These are phyloP conservation scores for Drosophila serrata DNA, from an alignment of 1,140 invertebrate species.

Conservation along the genomic window DNA sequence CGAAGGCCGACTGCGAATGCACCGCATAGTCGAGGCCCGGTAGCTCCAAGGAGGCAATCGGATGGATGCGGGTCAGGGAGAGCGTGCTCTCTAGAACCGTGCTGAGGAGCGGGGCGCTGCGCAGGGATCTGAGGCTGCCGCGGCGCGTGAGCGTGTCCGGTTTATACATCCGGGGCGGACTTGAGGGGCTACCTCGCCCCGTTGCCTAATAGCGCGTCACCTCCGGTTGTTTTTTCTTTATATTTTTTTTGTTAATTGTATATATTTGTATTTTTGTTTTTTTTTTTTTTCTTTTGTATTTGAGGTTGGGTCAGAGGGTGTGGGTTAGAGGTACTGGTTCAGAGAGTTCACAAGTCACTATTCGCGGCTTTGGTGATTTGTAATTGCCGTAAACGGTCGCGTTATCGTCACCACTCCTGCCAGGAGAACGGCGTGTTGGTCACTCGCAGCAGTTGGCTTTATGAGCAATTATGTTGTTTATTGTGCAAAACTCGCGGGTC, in stretches of 20 bases:
- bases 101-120: conserved; percentile 82
- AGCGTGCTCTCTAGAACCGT: conserved; percentile 83
- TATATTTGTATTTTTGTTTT: neutral
- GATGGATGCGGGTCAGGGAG: conserved; percentile 84
- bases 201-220: conserved; percentile 25
- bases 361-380: conserved; percentile 5
- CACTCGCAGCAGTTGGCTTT: conserved; percentile 34
- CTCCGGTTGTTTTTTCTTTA: neutral
- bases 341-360: conserved; percentile 1
- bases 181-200: neutral
- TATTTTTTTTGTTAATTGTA: neutral
- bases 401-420: conserved; percentile 11
- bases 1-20: conserved; percentile 75
- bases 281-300: neutral
- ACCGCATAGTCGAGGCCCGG: conserved; percentile 83
- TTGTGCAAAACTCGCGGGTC: conserved; percentile 72
- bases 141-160: conserved; percentile 79
- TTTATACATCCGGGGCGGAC: conserved; percentile 76
- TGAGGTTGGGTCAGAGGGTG: neutral
- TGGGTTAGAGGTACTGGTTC: neutral
- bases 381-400: conserved; percentile 44
- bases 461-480: conserved; percentile 73
- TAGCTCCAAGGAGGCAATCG: conserved; percentile 83
- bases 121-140: conserved; percentile 85
- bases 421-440: neutral